Conservation (phyloP, 2,113 vertebrate species). For the Psilopsiagon aurifrons region DNA sequence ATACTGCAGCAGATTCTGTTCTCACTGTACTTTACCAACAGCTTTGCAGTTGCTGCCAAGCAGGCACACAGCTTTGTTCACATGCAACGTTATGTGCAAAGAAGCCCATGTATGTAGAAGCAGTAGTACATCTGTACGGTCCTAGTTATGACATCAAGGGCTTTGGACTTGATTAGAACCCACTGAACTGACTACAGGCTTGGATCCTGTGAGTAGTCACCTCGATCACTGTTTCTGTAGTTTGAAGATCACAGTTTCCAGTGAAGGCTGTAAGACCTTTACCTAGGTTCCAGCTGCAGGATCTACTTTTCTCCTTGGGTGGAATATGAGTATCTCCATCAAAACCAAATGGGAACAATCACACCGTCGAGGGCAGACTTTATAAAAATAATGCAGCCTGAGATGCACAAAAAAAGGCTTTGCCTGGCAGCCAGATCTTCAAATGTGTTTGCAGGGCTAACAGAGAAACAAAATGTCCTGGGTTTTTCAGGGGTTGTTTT, state of each 20-base stretch:
- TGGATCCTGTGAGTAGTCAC: not conserved
- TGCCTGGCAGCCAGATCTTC: not conserved
- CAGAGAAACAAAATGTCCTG: not conserved
- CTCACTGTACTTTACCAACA: not conserved
- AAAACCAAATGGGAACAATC: not conserved
- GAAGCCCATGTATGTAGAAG: not conserved
- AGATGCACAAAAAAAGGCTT: not conserved
- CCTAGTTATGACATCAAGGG: not conserved
- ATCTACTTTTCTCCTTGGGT: not conserved
- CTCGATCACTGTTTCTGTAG: rapidly evolving
- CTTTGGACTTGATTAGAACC: not conserved
- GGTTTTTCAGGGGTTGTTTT: not conserved
- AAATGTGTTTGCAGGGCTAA: not conserved
- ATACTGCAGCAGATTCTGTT: not conserved
- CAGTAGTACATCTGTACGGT: not conserved
- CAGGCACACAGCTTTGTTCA: not conserved
- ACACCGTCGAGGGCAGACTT: not conserved
- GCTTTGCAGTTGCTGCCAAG: not conserved
- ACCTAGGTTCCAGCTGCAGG: not conserved
- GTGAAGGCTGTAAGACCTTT: not conserved
- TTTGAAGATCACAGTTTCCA: not conserved
- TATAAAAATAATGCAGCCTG: not conserved
- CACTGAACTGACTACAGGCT: not conserved
- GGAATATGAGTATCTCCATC: not conserved
- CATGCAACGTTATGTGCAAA: rapidly evolving